phyloP scores from a whole-genome alignment of 2,797 vertebrate species.

The Anguilla obscura region DNA sequence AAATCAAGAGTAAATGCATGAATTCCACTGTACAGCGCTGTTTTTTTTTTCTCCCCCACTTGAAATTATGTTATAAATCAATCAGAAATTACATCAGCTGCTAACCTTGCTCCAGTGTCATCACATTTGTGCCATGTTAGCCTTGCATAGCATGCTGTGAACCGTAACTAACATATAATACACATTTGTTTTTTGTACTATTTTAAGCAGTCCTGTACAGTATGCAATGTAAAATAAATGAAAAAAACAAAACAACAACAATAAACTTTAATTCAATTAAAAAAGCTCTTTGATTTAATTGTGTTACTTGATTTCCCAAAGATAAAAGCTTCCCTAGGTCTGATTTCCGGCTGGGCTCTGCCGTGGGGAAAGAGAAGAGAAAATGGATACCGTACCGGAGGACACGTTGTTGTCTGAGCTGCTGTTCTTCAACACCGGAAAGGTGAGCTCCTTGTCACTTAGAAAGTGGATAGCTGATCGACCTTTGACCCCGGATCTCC shows the following conservation, averaged over 20 bases:
- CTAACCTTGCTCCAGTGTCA: background rate
- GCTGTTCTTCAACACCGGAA: constrained; percentile 19
- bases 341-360: constrained; percentile 21
- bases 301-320: constrained; percentile 22
- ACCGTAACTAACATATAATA: background rate
- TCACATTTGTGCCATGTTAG: background rate
- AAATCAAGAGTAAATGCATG: background rate
- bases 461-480: constrained; percentile 32
- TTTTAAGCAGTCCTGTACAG: background rate
- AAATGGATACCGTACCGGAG: constrained; percentile 34
- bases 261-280: background rate
- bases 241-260: background rate
- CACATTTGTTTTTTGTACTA: background rate
- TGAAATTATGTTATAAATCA: background rate
- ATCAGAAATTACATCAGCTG: background rate
- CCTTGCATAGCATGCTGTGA: background rate
- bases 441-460: constrained; percentile 20
- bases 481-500: constrained; percentile 33
- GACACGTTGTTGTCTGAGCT: constrained; percentile 17
- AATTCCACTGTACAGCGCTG: background rate
- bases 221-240: background rate
- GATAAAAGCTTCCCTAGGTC: background rate
- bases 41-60: background rate
- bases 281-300: constrained; percentile 24
- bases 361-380: constrained; percentile 14